A percentile compares a stretch with the other conserved stretches of the same genome.
phyloP scores from a whole-genome alignment of 1,140 invertebrate genomes.

The Papilio machaon region DNA sequence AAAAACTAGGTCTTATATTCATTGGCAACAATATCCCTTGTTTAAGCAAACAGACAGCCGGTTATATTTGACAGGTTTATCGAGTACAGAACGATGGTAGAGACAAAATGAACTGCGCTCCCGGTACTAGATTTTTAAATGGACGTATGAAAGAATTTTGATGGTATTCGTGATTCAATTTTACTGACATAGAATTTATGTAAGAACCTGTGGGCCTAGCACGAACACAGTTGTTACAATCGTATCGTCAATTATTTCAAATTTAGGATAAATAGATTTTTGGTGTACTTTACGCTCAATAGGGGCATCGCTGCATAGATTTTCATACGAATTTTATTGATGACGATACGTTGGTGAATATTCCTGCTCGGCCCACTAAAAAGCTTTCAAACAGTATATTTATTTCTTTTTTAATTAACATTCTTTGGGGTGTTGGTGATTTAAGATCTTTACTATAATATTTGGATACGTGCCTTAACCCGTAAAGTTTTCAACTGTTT shows the following conservation, averaged over 20 bases:
- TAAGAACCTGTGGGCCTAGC: no score
- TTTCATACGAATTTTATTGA: no score
- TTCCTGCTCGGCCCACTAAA: not conserved
- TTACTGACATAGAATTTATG: not conserved
- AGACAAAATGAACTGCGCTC: conserved; percentile 48
- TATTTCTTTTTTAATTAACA: not conserved
- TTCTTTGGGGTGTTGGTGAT: no score
- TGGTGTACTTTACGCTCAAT: no score
- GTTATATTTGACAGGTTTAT: conserved; percentile 75
- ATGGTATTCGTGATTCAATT: conserved; percentile 21
- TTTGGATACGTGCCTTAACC: not conserved
- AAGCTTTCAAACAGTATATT: not conserved
- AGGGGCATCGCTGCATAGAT: no score
- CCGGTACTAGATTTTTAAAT: conserved; percentile 25
- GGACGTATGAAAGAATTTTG: conserved; percentile 31
- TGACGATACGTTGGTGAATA: no score
- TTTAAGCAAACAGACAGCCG: conserved; percentile 61
- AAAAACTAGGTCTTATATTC: conserved; percentile 31
- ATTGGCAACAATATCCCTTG: conserved; percentile 34
- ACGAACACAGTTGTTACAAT: no score
- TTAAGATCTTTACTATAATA: not conserved
- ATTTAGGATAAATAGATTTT: no score
- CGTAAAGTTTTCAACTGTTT: not conserved
- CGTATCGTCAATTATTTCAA: no score
- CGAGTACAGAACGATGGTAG: conserved; percentile 53